phyloP scores from a whole-genome alignment of 2,797 vertebrate genomes.

The Coccyzus lansbergi region DNA sequence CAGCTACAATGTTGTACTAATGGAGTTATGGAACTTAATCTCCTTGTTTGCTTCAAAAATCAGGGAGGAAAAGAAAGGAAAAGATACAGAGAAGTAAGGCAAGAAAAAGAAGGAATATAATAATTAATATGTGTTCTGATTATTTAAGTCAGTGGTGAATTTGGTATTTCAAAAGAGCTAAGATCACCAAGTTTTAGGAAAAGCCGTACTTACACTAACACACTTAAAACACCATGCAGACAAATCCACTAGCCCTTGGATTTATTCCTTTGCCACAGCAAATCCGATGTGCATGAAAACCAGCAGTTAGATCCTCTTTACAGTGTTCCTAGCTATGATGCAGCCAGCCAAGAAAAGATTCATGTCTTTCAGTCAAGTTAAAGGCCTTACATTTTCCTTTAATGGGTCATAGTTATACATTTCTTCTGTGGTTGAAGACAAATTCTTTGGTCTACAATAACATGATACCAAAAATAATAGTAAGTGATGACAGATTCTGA shows the following conservation, averaged over 20 bases:
- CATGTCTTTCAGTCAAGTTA: neutral
- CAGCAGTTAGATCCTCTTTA: neutral
- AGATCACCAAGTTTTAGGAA: neutral
- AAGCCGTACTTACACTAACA: neutral
- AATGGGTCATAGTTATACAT: neutral
- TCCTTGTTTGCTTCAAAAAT: neutral
- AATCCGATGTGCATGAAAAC: neutral
- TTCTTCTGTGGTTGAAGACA: neutral
- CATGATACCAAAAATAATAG: neutral
- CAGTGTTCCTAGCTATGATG: rapidly evolving
- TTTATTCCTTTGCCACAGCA: neutral
- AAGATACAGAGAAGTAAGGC: neutral
- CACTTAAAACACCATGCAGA: neutral
- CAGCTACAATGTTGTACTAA: neutral
- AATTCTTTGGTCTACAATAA: neutral
- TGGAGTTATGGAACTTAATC: neutral
- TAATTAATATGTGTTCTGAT: neutral
- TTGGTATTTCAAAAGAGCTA: neutral
- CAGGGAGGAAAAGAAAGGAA: neutral
- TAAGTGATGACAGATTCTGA: neutral
- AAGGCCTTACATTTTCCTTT: neutral
- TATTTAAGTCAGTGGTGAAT: neutral
- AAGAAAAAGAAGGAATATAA: neutral
- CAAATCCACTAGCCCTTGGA: neutral
- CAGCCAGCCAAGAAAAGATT: neutral